Evolutionary conservation across 2,888 invertebrate species (phyloP).

Genomic region (Napeogenes inachia): DNA sequence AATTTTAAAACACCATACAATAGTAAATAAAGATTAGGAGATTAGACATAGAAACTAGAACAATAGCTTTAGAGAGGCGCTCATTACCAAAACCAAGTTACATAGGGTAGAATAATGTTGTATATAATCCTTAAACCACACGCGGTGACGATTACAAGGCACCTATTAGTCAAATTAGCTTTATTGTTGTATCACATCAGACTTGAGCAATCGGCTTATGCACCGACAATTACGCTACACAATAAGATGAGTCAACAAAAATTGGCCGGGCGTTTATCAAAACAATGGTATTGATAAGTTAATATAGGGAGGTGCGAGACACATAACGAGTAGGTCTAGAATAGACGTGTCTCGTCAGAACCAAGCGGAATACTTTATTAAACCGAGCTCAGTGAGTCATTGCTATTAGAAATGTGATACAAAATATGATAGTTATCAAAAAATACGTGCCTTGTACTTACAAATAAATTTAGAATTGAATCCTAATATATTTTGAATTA

Average conservation of each 20-base stretch:
- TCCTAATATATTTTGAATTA: no score
- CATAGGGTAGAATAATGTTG: conserved; percentile 51
- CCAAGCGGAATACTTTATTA: conserved; percentile 61
- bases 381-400: conserved; percentile 51
- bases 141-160: conserved; percentile 75
- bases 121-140: conserved; percentile 74
- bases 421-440: not conserved
- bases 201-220: conserved; percentile 72
- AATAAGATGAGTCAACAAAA: conserved; percentile 74
- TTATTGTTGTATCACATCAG: conserved; percentile 67
- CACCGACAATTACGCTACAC: conserved; percentile 71
- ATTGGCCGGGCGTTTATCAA: conserved; percentile 73
- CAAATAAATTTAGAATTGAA: no score
- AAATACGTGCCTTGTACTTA: not conserved
- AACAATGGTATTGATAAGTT: conserved; percentile 78
- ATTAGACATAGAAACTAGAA: conserved; percentile 52
- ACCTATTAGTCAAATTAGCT: conserved; percentile 77
- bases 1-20: conserved; percentile 23
- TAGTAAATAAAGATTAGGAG: conserved; percentile 32
- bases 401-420: conserved; percentile 32
- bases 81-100: conserved; percentile 57
- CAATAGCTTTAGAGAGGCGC: conserved; percentile 64
- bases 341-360: conserved; percentile 51
- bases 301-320: conserved; percentile 68
- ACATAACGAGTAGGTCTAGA: conserved; percentile 65